These are phyloP conservation scores for Elaphurus davidianus DNA, from an alignment of 2,113 vertebrate genomes.

Conservation along the genomic window DNA sequence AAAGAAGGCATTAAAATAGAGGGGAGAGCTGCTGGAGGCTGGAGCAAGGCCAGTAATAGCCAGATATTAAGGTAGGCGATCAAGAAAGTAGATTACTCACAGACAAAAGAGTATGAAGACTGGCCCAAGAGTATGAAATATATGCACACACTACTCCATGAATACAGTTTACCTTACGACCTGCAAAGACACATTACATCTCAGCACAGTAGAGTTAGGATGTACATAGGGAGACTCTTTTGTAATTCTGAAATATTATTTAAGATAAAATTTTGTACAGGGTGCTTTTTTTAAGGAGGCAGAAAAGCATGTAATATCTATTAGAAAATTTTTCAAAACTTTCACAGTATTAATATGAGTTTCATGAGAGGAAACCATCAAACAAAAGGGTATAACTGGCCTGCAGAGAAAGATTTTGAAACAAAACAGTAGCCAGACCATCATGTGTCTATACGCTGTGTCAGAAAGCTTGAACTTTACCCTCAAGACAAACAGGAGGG, in stretches of 20 bases:
- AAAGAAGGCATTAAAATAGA: neutral
- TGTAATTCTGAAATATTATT: neutral
- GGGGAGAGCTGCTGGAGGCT: neutral
- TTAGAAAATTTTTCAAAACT: neutral
- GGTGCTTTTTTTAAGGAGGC: neutral
- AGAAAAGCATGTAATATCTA: neutral
- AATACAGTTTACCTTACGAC: neutral
- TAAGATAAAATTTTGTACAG: neutral
- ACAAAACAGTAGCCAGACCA: neutral
- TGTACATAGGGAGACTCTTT: neutral
- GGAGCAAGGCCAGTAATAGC: neutral
- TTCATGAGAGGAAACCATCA: neutral
- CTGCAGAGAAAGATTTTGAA: neutral
- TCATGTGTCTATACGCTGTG: neutral
- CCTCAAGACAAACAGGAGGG: neutral
- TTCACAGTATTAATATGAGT: neutral
- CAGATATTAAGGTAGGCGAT: neutral
- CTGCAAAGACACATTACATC: neutral
- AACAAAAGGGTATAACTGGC: neutral
- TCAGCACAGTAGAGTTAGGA: neutral
- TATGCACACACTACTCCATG: neutral
- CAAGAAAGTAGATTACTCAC: neutral
- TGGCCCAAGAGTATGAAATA: neutral
- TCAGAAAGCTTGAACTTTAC: conserved; percentile 1
- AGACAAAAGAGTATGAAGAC: neutral